Conservation (phyloP, 2,888 invertebrate species). For the Cartodere bifasciata region DNA sequence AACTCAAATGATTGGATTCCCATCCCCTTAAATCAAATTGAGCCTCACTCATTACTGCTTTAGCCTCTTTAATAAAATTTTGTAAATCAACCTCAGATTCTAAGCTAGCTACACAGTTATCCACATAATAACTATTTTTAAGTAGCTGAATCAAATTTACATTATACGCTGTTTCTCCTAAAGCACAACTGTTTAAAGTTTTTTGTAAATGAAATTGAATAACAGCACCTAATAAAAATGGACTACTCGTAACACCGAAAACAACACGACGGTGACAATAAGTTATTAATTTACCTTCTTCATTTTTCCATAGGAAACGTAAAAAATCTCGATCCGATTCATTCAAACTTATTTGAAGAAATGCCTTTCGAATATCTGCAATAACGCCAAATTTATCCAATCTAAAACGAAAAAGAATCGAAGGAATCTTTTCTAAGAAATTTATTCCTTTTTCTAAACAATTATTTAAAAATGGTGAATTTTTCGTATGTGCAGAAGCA, state of each 20-base stretch:
- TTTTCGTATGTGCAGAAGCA: conserved; percentile 14
- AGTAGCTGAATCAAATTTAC: too few relatives aligned
- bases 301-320: conserved; percentile 17
- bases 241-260: conserved; percentile 18
- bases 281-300: conserved; percentile 8
- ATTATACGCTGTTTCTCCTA: too few relatives aligned
- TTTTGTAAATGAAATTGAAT: too few relatives aligned
- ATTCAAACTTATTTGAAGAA: conserved; percentile 1
- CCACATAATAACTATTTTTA: conserved; percentile 15
- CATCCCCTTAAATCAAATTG: too few relatives aligned
- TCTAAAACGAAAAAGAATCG: conserved; percentile 2
- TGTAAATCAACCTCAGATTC: neutral
- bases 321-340: conserved; percentile 10
- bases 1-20: too few relatives aligned
- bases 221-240: conserved; percentile 18
- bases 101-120: conserved; percentile 15
- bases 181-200: too few relatives aligned
- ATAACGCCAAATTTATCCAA: conserved; percentile 8
- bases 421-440: conserved; percentile 6
- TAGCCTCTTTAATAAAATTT: neutral
- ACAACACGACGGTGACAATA: conserved; percentile 18
- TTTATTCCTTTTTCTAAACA: conserved; percentile 7
- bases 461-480: conserved; percentile 7
- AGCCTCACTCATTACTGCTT: neutral
- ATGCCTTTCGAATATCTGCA: conserved; percentile 9